Evolutionary conservation across 2,113 vertebrate genomes (phyloP), one percentile per base, ranked within the genome.

Genomic region (Nicator chloris): DNA sequence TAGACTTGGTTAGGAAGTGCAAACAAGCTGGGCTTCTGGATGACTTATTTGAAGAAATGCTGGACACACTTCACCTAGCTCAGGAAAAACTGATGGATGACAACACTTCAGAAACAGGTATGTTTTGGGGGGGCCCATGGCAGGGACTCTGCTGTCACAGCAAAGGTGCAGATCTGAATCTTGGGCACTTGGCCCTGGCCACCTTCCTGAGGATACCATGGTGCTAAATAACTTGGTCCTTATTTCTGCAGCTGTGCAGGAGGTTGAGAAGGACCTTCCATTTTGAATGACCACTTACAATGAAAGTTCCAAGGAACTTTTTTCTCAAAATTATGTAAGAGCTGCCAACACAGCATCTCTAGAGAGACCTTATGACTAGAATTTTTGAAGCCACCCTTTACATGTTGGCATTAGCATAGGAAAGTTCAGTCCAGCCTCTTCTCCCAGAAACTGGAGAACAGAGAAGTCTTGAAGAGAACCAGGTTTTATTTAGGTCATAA

Each of bases 61-160:
- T 98, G 93, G 97, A 97, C 50, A 97, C 95, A 10, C 95, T 98
- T 89, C 94, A 97, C 87, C 81, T 92, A 75, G 95, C 97, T 2
- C 97, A 98, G 63, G 94, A 96, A 90, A 98, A 96, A 60, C 95
- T 98, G 76, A 95, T 96, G 96, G 89, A 97, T 83, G 97, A 97
- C 61, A 97, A 85, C 65, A 96, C 97, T 86, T 97, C 98, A 70
- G 97, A 98, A 87, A 95, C 96, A 97, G 98, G 98, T 98, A 97
- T 6, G 18, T 68, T 86, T 26, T 8, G 4, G 9, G 64, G 49
- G 56, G 17, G 54, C 18, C 54, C n/a, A 2, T 1, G 27, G 54
- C 10, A 5, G 24, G 27, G 19, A 37, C 31, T 59, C 42, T 8
- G 44, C 61, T 69, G 7, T 30, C 28, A 6, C 20, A 40, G 75